phyloP scores from a whole-genome alignment of 2,113 vertebrate species.

The Mixornis gularis region DNA sequence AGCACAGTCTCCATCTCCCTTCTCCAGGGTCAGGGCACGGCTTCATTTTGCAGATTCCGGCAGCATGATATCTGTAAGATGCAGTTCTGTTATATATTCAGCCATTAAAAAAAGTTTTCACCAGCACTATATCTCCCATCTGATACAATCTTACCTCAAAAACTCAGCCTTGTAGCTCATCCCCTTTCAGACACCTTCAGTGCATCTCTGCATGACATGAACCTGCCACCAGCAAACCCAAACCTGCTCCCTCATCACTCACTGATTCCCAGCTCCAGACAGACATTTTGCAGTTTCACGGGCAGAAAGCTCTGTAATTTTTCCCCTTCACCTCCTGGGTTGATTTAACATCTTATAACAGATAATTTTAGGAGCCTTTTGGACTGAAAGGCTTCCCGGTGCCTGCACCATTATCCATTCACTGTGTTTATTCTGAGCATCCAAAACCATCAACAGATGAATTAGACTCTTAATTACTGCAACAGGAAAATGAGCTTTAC shows the following conservation, averaged over 20 bases:
- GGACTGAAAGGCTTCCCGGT: neutral
- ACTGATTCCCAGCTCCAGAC: neutral
- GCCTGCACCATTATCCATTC: neutral
- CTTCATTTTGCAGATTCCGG: neutral
- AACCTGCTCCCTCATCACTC: rapidly evolving
- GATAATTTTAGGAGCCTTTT: neutral
- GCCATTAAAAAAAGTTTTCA: neutral
- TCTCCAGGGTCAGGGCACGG: neutral
- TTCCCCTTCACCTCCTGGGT: neutral
- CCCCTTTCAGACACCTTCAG: neutral
- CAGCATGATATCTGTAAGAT: neutral
- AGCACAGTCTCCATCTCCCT: neutral
- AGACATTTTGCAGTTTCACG: neutral
- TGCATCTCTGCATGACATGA: rapidly evolving
- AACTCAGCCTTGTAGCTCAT: neutral
- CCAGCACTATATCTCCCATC: neutral
- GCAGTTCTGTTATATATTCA: neutral
- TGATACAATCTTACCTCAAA: neutral
- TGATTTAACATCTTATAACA: neutral
- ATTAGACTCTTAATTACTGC: neutral
- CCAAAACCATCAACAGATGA: neutral
- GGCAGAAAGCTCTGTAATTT: neutral
- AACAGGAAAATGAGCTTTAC: neutral
- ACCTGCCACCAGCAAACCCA: neutral
- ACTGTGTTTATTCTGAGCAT: neutral